Evolutionary conservation across 1,140 invertebrate species (phyloP), one percentile per base, ranked within the genome.

Genomic region (Diplogasteroides magnus): DNA sequence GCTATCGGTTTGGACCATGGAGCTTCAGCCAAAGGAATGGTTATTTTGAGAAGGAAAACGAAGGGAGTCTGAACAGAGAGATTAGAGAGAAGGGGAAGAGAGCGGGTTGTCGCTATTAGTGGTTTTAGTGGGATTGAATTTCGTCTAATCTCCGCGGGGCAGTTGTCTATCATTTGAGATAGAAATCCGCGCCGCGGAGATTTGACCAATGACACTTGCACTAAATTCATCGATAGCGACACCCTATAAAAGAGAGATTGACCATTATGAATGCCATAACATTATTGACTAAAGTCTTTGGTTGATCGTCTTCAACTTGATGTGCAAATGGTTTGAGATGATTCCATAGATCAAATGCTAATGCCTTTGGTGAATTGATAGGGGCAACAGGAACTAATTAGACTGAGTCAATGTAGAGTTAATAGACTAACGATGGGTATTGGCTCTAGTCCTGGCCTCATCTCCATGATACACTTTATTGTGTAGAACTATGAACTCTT

Each of bases 301-400:
- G 19, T 25, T 56, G 58, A 0, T 67, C 27, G 60, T 65, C 66
- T 23, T 72, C 70, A 0, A 62, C 60, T 56, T 25, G 13, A 29
- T 62, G 26, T n/a, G 69, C 56, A n/a, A 69, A 64, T 48, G 69
- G 69, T 37, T 67, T 71, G 25, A 71, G 31, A 62, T 71, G 64
- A n/a, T 65, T 26, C 32, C 31, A 19, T 19, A 71, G 26, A 66
- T 65, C n/a, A n/a, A n/a, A n/a, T n/a, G n/a, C n/a, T n/a, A n/a
- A n/a, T n/a, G n/a, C n/a, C n/a, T n/a, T n/a, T n/a, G n/a, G n/a
- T n/a, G n/a, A n/a, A n/a, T n/a, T n/a, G n/a, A n/a, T n/a, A n/a
- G n/a, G n/a, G n/a, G n/a, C n/a, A n/a, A n/a, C n/a, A n/a, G n/a
- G n/a, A n/a, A n/a, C n/a, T n/a, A n/a, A n/a, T n/a, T n/a, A n/a